These are phyloP conservation scores for Pachypsylla venusta DNA, from an alignment of 1,140 invertebrate genomes.

Conservation along the genomic window DNA sequence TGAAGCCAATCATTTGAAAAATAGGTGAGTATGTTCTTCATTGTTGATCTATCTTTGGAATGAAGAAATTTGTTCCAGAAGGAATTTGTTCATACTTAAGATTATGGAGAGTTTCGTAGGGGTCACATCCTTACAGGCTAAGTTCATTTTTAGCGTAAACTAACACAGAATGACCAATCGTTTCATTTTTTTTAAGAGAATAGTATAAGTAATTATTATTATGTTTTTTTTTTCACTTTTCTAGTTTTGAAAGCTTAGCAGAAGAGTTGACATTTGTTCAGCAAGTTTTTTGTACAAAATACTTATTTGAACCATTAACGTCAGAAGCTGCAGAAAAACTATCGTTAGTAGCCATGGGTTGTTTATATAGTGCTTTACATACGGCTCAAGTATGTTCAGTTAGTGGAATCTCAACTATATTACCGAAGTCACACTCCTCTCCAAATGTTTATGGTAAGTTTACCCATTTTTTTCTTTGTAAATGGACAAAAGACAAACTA, in stretches of 20 bases:
- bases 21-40: neutral
- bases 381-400: neutral
- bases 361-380: slow-evolving; percentile 1
- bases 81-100: too few species aligned
- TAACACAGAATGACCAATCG: too few species aligned
- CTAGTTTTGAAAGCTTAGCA: neutral
- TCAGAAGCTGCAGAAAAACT: neutral
- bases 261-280: neutral
- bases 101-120: too few species aligned
- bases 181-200: too few species aligned
- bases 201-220: too few species aligned
- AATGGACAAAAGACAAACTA: too few species aligned
- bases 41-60: too few species aligned
- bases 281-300: neutral
- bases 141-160: too few species aligned
- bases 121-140: too few species aligned
- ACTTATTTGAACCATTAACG: neutral
- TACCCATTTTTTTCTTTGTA: too few species aligned
- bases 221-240: neutral
- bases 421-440: neutral
- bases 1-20: neutral
- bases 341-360: neutral
- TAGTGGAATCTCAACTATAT: neutral
- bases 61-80: too few species aligned
- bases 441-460: neutral